Evolutionary conservation across 1,140 invertebrate species (phyloP).

Genomic region (Diachasmimorpha longicaudata): DNA sequence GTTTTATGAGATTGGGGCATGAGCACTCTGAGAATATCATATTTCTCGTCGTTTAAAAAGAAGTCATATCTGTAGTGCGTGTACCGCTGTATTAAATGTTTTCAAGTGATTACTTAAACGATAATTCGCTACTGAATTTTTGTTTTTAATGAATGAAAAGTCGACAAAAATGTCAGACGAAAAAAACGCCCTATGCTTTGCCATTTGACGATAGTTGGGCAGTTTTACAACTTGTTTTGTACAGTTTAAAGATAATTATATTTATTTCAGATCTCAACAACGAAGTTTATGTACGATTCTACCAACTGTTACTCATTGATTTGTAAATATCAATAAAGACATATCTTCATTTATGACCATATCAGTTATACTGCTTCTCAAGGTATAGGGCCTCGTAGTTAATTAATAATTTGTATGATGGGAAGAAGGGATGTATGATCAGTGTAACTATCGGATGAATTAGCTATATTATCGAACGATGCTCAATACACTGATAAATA

Average conservation of each 20-base stretch:
- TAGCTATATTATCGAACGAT: constrained; percentile 27
- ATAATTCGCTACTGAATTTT: constrained; percentile 40
- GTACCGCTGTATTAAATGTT: constrained; percentile 36
- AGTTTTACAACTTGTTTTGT: not conserved
- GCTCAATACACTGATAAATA: constrained; percentile 55
- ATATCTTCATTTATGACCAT: constrained; percentile 26
- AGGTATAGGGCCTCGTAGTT: not conserved
- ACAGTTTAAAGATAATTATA: not conserved
- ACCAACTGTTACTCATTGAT: constrained; percentile 27
- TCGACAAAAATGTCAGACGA: not conserved
- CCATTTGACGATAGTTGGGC: constrained; percentile 24
- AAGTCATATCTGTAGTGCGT: constrained; percentile 48
- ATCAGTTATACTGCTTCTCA: not conserved
- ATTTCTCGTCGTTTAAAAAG: constrained; percentile 47
- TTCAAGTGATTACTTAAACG: constrained; percentile 19
- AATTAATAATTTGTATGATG: constrained; percentile 32
- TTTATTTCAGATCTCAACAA: constrained; percentile 9
- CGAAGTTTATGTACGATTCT: constrained; percentile 16
- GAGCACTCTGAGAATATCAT: constrained; percentile 26
- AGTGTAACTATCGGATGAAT: not conserved
- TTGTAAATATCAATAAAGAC: constrained; percentile 32
- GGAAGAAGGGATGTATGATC: not conserved
- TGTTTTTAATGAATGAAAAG: constrained; percentile 31
- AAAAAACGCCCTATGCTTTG: constrained; percentile 32
- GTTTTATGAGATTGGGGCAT: not conserved